Evolutionary conservation across 1,140 invertebrate genomes (phyloP), one percentile per base, ranked within the genome.

Genomic region (Drosophila cardini): DNA sequence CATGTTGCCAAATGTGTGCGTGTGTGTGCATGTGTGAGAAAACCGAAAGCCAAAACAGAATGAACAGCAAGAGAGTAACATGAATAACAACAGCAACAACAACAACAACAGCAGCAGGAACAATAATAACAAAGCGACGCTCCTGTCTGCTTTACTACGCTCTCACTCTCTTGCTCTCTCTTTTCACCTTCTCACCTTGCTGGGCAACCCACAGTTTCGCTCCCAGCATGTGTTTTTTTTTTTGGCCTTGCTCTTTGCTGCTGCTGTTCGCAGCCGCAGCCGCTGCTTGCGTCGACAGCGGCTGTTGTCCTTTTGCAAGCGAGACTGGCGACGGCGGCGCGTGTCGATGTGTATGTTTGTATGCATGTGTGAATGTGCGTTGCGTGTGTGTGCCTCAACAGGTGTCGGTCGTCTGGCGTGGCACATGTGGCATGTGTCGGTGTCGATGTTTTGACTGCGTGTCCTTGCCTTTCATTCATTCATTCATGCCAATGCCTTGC

Each of bases 221-320:
- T 55, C 61, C 16, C 70, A 70, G 72, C 72, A 64, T 76, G 73
- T 76, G 61, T 72, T 64, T 70, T 26, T 26, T 26, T 26, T 48
- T 42, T 32, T 56, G 45, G 30, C n/a, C 32, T 56, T 43, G 56
- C 64, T 58, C 48, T 69, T 45, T 16, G 48, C 18, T 60, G 50
- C 34, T 9, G 50, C 67, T 58, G 52, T 15, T 50, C 38, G 34
- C 60, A 38, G 50, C 30, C 52, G 32, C 32, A 34, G 57, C 16
- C 53, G 60, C 71, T 46, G 63, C 40, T 26, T 7, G 52, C 36
- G 67, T 30, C 60, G 60, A 57, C 60, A 55, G 68, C 63, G 70
- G 62, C 68, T 80, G 85, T 79, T 87, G 80, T 83, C 76, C 79
- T 83, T 87, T 80, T 77, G 53, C 58, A 62, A 73, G 60, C 53